Percentiles rank a stretch among this genome's conserved stretches.
These are phyloP conservation scores for Pyrocephalus nanus DNA, from an alignment of 2,797 vertebrate species.

Conservation along the genomic window DNA sequence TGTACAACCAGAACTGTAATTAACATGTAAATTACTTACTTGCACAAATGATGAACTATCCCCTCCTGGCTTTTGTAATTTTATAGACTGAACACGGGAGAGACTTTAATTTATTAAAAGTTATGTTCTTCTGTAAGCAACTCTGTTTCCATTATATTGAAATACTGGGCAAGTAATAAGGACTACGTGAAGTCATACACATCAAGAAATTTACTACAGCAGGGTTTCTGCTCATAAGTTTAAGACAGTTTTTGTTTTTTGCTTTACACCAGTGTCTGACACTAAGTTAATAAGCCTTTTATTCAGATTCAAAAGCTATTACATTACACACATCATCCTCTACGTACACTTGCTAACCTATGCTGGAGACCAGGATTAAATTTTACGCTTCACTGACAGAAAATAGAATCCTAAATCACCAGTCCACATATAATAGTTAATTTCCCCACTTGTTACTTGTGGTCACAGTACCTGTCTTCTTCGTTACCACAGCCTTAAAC, in stretches of 20 bases:
- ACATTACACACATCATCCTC: constrained; percentile 53
- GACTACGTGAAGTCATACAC: neutral
- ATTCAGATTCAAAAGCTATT: constrained; percentile 60
- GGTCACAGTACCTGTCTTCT: neutral
- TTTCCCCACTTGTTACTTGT: constrained; percentile 29
- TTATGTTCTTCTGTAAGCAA: neutral
- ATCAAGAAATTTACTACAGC: neutral
- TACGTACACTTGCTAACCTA: constrained; percentile 38
- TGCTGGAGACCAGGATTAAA: constrained; percentile 51
- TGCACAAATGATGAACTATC: neutral
- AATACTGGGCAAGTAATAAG: constrained; percentile 6
- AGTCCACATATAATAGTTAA: constrained; percentile 38
- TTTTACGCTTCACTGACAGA: constrained; percentile 65
- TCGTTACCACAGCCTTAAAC: neutral
- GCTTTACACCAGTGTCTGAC: constrained; percentile 4
- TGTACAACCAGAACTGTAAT: neutral
- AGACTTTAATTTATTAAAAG: neutral
- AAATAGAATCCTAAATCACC: constrained; percentile 62
- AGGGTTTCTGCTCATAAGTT: neutral
- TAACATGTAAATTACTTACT: constrained; percentile 13
- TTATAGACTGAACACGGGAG: neutral
- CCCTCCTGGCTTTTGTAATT: neutral
- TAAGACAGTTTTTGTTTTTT: neutral
- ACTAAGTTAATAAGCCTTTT: constrained; percentile 41
- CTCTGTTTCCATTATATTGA: constrained; percentile 8